Evolutionary conservation across 2,888 invertebrate genomes (phyloP).

Genomic region (Drosophila setosimentum): DNA sequence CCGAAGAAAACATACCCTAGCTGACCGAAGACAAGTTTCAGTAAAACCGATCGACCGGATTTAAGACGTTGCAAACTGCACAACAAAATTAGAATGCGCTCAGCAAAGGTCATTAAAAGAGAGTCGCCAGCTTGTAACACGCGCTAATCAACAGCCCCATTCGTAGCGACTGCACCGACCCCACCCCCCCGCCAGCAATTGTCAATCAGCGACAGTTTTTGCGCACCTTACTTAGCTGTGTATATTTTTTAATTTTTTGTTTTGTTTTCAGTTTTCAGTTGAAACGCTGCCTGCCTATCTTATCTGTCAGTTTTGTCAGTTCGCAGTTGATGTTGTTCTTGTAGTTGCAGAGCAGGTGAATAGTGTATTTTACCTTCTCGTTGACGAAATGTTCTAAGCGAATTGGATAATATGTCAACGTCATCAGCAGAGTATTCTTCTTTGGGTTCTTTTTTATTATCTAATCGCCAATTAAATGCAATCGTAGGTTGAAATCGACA

Average conservation of each 20-base stretch:
- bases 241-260: conserved; percentile 35
- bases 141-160: conserved; percentile 66
- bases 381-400: conserved; percentile 44
- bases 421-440: conserved; percentile 24
- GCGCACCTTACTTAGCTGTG: conserved; percentile 60
- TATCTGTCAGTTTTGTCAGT: conserved; percentile 67
- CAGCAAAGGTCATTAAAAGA: conserved; percentile 1
- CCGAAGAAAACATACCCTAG: background rate
- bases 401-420: conserved; percentile 70
- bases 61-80: background rate
- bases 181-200: conserved; percentile 36
- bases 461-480: conserved; percentile 78
- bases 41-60: background rate
- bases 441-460: conserved; percentile 47
- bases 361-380: conserved; percentile 29
- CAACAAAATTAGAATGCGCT: background rate
- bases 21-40: background rate
- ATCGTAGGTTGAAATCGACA: conserved; percentile 34
- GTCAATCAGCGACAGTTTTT: conserved; percentile 70
- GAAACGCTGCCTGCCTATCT: conserved; percentile 47
- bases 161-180: conserved; percentile 2
- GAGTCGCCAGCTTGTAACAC: conserved; percentile 62
- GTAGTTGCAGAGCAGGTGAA: conserved; percentile 8
- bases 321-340: background rate
- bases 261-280: conserved; percentile 23